Evolutionary conservation across 2,888 invertebrate genomes (phyloP), one percentile per base, ranked within the genome.

Genomic region (Abrostola tripartita): DNA sequence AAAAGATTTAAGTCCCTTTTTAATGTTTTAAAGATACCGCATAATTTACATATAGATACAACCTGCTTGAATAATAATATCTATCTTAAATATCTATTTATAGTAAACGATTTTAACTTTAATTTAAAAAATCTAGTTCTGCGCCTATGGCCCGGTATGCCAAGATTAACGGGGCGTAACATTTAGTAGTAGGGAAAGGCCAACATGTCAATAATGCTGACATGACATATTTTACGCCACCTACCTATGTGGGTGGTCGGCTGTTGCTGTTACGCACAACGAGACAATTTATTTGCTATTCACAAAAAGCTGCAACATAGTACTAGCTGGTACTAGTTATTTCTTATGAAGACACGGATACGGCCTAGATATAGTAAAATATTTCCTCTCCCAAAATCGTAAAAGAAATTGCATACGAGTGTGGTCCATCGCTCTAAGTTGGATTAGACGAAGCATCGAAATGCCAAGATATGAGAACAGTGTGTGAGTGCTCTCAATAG

Each of bases 161-260:
- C 85, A 76, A 87, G 85, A 85, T 88, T 87, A 87, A 84, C 87
- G 86, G 85, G 83, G 90, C 89, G 89, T 90, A 90, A 88, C 88
- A 87, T 87, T 89, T 84, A 84, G 85, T 82, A 88, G 88, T 88
- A 87, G 89, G 84, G 80, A 85, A 85, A 86, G 87, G 84, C 82
- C 86, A 74, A 76, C 75, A 75, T 80, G 90, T 90, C 88, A 92
- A 93, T 82, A 92, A 66, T 67, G 82, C 81, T 93, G 93, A 92
- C 88, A 84, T 68, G 88, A 85, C 92, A 85, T 82, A 59, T 89
- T 90, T 88, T 86, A 78, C 76, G 74, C 55, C 61, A 65, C 74
- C 76, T 71, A 44, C 81, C 84, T 64, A 78, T 88, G 92, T 93
- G 93, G 93, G 93, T 93, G 93, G 93, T 86, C 84, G 77, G 42